Evolutionary conservation across 1,140 invertebrate species (phyloP).

Genomic region (Rhopalosiphum maidis): DNA sequence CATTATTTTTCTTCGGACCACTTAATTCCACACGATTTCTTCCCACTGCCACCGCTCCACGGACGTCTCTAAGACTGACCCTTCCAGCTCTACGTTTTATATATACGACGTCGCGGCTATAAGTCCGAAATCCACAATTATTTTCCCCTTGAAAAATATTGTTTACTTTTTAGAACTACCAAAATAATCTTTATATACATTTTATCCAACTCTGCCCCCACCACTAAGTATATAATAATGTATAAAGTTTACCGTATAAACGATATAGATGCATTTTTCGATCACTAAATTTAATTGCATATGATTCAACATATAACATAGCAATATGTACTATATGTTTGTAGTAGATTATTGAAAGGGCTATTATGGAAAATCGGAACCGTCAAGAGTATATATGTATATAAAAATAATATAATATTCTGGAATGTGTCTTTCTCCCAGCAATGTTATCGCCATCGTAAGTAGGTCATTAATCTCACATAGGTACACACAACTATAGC

Average conservation of each 20-base stretch:
- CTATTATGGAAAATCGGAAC: background rate
- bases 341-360: background rate
- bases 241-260: background rate
- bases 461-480: background rate
- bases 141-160: background rate
- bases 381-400: background rate
- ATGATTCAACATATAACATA: background rate
- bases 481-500: background rate
- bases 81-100: background rate
- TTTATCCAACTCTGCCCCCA: background rate
- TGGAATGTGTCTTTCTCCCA: background rate
- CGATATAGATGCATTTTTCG: background rate
- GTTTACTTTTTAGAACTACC: background rate
- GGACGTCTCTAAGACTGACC: background rate
- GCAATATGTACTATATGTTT: background rate
- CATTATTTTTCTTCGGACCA: constrained; percentile 45
- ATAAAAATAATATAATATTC: background rate
- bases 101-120: background rate
- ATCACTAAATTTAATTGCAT: background rate
- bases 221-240: background rate
- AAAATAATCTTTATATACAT: background rate
- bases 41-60: background rate
- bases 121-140: background rate
- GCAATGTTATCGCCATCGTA: background rate
- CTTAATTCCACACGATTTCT: constrained; percentile 41